Evolutionary conservation across 2,797 vertebrate species (phyloP).

Genomic region (Anomalospiza imberbis): DNA sequence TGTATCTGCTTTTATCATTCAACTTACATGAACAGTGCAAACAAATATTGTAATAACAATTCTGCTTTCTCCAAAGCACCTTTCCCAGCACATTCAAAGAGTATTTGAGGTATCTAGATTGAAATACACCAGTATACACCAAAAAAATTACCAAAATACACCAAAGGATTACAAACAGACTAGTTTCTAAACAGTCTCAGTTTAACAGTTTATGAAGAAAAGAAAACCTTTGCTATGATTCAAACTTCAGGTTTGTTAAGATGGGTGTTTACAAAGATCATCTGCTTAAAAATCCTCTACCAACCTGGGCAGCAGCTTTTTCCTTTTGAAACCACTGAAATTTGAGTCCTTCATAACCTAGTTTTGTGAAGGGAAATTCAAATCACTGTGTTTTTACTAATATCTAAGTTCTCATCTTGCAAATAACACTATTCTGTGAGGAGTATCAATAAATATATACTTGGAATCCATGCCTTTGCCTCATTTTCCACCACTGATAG

Average conservation of each 20-base stretch:
- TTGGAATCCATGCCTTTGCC: not conserved
- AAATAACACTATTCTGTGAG: not conserved
- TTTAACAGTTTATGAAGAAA: not conserved
- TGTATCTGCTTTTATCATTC: not conserved
- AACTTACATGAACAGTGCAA: not conserved
- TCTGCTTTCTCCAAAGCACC: not conserved
- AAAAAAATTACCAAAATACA: not conserved
- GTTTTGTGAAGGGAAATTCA: not conserved
- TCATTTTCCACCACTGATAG: not conserved
- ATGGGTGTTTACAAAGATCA: not conserved
- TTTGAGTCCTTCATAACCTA: not conserved
- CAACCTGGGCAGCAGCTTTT: not conserved
- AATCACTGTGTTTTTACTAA: not conserved
- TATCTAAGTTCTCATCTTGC: not conserved
- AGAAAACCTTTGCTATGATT: not conserved
- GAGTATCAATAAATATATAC: not conserved
- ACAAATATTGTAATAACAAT: not conserved
- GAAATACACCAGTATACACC: not conserved
- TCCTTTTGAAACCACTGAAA: not conserved
- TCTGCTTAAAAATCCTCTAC: not conserved
- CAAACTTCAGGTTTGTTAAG: not conserved
- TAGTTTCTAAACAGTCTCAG: not conserved
- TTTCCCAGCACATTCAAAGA: not conserved
- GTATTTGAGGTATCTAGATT: not conserved
- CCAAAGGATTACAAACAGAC: not conserved